Evolutionary conservation across 2,113 vertebrate species (phyloP).

Genomic region (Bufo bufo): DNA sequence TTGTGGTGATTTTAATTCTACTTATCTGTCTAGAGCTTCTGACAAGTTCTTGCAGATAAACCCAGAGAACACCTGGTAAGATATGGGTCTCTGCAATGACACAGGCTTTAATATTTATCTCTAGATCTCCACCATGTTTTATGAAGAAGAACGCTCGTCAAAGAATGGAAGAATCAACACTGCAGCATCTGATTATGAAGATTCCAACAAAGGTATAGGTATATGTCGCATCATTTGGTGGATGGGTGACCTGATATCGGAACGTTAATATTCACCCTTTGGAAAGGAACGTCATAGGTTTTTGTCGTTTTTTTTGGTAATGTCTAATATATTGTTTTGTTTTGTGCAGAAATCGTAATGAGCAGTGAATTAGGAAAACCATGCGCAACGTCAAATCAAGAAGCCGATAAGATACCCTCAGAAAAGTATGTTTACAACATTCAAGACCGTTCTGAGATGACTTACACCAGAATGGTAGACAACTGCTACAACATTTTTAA

Average conservation of each 20-base stretch:
- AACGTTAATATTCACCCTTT: not conserved
- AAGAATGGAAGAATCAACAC: not conserved
- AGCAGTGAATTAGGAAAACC: constrained; percentile 19
- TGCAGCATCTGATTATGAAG: not conserved
- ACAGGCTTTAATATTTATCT: not conserved
- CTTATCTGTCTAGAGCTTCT: not conserved
- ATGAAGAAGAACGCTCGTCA: not conserved
- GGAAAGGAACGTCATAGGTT: not conserved
- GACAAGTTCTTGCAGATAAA: not conserved
- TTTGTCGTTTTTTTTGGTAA: not conserved
- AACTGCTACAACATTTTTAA: constrained; percentile 35
- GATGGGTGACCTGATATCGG: not conserved
- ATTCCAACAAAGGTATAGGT: constrained; percentile 33
- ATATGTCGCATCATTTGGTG: not conserved
- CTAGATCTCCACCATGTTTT: constrained; percentile 33
- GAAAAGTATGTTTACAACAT: constrained; percentile 19
- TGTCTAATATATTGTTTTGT: not conserved
- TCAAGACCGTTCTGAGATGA: not conserved
- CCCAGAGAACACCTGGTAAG: not conserved
- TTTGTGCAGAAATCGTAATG: not conserved
- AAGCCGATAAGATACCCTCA: not conserved
- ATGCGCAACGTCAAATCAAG: not conserved
- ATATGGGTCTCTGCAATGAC: not conserved
- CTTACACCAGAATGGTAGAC: not conserved
- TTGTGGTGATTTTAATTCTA: too few relatives aligned